A percentile compares a stretch with the other conserved stretches of the same genome.
Conservation (phyloP, 2,888 invertebrate species). For the Amphipoea oculea region DNA sequence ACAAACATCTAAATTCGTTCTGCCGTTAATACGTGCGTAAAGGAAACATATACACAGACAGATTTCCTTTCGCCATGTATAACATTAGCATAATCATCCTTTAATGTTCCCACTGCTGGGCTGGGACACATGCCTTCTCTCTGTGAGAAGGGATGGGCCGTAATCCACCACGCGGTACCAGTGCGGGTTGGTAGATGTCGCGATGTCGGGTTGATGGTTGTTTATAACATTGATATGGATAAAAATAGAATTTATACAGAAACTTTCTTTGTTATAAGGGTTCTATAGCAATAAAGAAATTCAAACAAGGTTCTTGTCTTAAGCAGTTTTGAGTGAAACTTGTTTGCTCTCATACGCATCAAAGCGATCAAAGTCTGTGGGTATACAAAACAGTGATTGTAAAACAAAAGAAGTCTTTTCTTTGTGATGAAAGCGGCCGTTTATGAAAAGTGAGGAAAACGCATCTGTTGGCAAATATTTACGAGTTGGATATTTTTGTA, state of each 20-base stretch:
- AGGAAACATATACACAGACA: too few species aligned
- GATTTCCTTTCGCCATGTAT: too few species aligned
- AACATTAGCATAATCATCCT: too few species aligned
- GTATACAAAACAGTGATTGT: slow-evolving; percentile 26
- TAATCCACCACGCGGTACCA: too few species aligned
- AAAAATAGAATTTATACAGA: neutral
- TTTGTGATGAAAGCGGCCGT: slow-evolving; percentile 4
- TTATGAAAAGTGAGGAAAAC: slow-evolving; percentile 1
- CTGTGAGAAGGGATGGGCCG: too few species aligned
- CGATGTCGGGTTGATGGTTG: too few species aligned
- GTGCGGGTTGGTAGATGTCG: too few species aligned
- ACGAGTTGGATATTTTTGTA: neutral
- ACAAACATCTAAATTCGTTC: too few species aligned
- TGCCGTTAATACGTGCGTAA: too few species aligned
- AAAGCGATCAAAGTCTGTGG: slow-evolving; percentile 37
- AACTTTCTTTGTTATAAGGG: neutral
- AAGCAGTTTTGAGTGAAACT: neutral
- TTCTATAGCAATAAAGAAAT: neutral
- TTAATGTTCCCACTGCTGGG: too few species aligned
- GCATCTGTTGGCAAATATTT: neutral
- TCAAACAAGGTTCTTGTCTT: slow-evolving; percentile 11
- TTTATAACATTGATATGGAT: too few species aligned
- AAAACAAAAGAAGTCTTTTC: slow-evolving; percentile 27
- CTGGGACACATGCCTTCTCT: too few species aligned
- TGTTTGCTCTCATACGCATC: slow-evolving; percentile 14